Percentiles rank a stretch among this genome's conserved stretches.
These are phyloP conservation scores for Epinotia nisella DNA, from an alignment of 2,888 invertebrate genomes.

Conservation along the genomic window DNA sequence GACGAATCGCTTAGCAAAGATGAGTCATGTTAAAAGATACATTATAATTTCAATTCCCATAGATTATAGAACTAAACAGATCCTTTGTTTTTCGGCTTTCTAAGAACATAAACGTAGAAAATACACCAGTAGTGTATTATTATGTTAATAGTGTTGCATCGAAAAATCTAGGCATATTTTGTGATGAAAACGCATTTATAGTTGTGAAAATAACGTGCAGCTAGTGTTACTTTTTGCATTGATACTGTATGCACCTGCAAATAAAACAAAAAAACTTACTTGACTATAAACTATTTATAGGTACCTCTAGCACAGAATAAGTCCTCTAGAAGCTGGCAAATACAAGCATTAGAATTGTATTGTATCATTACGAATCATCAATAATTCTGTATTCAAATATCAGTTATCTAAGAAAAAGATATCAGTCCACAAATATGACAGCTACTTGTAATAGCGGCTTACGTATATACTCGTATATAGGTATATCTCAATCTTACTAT, in stretches of 20 bases:
- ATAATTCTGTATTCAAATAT: conserved; percentile 5
- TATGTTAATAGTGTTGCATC: conserved; percentile 27
- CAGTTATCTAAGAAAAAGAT: background rate
- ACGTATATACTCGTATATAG: too few species aligned
- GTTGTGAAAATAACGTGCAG: background rate
- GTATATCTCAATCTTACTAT: background rate
- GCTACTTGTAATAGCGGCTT: background rate
- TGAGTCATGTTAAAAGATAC: conserved; percentile 43
- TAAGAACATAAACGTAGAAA: conserved; percentile 34
- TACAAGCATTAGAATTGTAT: background rate
- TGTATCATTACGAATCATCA: background rate
- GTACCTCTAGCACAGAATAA: too few species aligned
- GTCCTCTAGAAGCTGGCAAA: background rate
- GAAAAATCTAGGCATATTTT: conserved; percentile 5
- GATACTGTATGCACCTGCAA: too few species aligned
- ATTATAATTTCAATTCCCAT: conserved; percentile 34
- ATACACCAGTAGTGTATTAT: conserved; percentile 39
- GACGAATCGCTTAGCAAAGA: conserved; percentile 37
- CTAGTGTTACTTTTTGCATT: too few species aligned
- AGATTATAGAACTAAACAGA: conserved; percentile 30
- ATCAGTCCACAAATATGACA: conserved; percentile 7
- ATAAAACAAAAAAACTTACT: too few species aligned
- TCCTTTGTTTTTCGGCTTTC: conserved; percentile 14
- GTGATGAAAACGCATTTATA: background rate
- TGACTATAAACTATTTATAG: too few species aligned